Evolutionary conservation across 2,888 invertebrate genomes (phyloP).

Genomic region (Exephanes ischioxanthus): DNA sequence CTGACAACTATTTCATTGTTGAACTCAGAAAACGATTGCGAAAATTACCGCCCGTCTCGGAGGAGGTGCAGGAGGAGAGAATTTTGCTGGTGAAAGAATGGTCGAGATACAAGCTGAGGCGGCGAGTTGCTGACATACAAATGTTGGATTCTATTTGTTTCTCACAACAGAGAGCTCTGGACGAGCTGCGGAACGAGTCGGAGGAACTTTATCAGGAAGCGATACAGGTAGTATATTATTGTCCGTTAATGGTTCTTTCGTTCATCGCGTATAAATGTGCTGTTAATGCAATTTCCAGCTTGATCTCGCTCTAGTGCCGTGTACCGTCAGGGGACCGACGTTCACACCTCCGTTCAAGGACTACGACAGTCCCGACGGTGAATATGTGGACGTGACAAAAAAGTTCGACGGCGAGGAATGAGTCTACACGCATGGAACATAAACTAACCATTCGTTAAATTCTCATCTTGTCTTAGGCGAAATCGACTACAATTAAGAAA

Average conservation of each 20-base stretch:
- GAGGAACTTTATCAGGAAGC: slow-evolving; percentile 95
- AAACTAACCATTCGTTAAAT: slow-evolving; percentile 27
- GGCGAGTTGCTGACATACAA: slow-evolving; percentile 88
- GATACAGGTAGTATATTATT: slow-evolving; percentile 89
- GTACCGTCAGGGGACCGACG: slow-evolving; percentile 89
- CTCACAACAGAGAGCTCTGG: slow-evolving; percentile 92
- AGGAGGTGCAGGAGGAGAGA: slow-evolving; percentile 88
- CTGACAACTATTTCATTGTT: background rate
- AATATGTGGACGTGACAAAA: slow-evolving; percentile 93
- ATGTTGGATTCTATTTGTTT: slow-evolving; percentile 89
- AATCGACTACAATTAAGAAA: slow-evolving; percentile 42
- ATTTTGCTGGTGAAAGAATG: slow-evolving; percentile 91
- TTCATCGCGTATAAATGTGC: slow-evolving; percentile 20
- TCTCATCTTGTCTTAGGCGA: background rate
- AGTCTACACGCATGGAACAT: background rate
- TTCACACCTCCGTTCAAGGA: slow-evolving; percentile 93
- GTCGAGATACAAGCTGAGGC: slow-evolving; percentile 89
- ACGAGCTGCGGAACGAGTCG: slow-evolving; percentile 92
- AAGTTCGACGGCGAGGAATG: slow-evolving; percentile 84
- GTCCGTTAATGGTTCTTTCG: slow-evolving; percentile 65
- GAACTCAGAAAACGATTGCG: slow-evolving; percentile 86
- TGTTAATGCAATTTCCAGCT: slow-evolving; percentile 86
- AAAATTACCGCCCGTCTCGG: slow-evolving; percentile 85
- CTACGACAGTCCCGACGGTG: slow-evolving; percentile 95
- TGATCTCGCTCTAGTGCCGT: slow-evolving; percentile 90